Conservation (phyloP, 2,113 vertebrate species). For the Himantopus leucocephalus region DNA sequence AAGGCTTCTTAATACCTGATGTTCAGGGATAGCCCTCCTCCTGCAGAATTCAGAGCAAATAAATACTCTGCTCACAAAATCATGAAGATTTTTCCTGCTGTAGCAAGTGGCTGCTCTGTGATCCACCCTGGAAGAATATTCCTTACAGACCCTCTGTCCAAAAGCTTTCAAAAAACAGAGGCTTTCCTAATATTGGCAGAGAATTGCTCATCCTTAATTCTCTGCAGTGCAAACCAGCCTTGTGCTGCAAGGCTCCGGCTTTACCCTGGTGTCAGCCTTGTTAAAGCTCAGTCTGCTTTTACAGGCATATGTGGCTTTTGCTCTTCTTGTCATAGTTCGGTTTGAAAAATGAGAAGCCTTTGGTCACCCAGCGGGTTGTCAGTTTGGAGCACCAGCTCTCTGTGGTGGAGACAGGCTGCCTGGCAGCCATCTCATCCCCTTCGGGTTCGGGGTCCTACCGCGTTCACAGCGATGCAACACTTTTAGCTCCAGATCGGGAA, state of each 20-base stretch:
- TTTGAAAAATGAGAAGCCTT: background rate
- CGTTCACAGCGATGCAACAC: rapidly evolving
- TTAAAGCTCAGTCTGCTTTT: background rate
- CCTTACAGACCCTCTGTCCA: background rate
- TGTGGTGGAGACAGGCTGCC: background rate
- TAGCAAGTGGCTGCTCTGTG: background rate
- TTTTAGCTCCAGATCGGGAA: background rate
- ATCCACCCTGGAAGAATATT: background rate
- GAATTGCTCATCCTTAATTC: background rate
- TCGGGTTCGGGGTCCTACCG: background rate
- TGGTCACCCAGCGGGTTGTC: background rate
- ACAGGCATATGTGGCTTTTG: background rate
- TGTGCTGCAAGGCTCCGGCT: background rate
- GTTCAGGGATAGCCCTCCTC: background rate
- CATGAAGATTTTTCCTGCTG: background rate
- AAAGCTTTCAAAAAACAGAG: background rate
- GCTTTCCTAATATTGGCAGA: background rate
- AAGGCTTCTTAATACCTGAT: background rate
- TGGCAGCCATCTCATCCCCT: background rate
- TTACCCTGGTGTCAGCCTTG: background rate
- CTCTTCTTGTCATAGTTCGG: background rate
- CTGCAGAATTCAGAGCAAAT: background rate
- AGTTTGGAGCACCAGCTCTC: background rate
- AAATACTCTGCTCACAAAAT: background rate
- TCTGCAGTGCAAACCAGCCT: background rate